Percentiles rank a stretch among this genome's conserved stretches.
These are phyloP conservation scores for Pasiphila rectangulata DNA, from an alignment of 2,888 invertebrate species.

Conservation along the genomic window DNA sequence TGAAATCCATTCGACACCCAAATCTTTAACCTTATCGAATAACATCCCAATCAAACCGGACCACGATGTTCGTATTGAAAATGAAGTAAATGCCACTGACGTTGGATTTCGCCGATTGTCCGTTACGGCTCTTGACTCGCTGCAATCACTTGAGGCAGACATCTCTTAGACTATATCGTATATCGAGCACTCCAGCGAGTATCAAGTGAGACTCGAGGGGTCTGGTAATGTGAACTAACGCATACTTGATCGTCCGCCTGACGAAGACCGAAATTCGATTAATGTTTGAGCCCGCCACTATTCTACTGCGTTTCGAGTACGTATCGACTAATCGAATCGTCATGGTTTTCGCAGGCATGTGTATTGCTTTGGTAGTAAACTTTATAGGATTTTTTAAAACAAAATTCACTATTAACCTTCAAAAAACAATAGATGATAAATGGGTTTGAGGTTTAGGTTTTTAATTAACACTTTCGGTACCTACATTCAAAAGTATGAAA, in stretches of 20 bases:
- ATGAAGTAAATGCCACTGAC: conserved; percentile 39
- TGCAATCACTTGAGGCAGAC: conserved; percentile 64
- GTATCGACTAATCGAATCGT: conserved; percentile 61
- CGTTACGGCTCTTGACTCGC: conserved; percentile 53
- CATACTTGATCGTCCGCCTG: conserved; percentile 63
- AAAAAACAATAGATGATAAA: too few relatives aligned
- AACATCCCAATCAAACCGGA: conserved; percentile 26
- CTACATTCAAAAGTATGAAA: neutral
- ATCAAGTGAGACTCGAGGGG: conserved; percentile 63
- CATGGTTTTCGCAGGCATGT: conserved; percentile 31
- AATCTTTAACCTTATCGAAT: conserved; percentile 15
- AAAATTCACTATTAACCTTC: too few relatives aligned
- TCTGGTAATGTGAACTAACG: conserved; percentile 67
- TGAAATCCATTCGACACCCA: conserved; percentile 4
- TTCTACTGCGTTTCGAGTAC: conserved; percentile 58
- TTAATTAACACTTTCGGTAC: too few relatives aligned
- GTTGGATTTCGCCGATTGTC: conserved; percentile 45
- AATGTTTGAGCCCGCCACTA: conserved; percentile 63
- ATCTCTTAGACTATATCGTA: conserved; percentile 66
- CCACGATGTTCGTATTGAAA: conserved; percentile 33
- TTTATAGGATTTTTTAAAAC: too few relatives aligned
- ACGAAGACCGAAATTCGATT: conserved; percentile 73
- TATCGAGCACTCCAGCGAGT: conserved; percentile 63
- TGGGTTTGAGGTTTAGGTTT: too few relatives aligned
- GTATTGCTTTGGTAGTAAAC: conserved; percentile 33